Evolutionary conservation across 2,888 invertebrate genomes (phyloP).

Genomic region (Balanococcus diminutus): DNA sequence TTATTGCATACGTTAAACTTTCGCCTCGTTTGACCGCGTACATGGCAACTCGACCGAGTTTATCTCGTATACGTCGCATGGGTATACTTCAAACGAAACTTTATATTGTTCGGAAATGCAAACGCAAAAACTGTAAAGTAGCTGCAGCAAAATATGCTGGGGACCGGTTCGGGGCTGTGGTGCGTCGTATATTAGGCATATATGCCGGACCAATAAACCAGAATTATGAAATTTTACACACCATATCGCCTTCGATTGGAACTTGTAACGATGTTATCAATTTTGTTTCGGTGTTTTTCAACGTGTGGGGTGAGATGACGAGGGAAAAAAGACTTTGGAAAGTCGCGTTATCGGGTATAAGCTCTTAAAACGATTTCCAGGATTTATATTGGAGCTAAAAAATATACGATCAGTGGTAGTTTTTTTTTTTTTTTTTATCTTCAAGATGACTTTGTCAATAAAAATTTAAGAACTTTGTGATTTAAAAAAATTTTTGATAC

Average conservation of each 20-base stretch:
- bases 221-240: conserved; percentile 5
- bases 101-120: conserved; percentile 31
- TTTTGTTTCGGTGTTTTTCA: not conserved
- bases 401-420: no score
- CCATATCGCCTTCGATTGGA: not conserved
- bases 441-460: no score
- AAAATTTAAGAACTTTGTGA: no score
- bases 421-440: no score
- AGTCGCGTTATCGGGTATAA: not conserved
- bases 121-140: not conserved
- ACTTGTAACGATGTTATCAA: not conserved
- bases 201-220: not conserved
- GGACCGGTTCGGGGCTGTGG: not conserved
- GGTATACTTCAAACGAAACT: conserved; percentile 4
- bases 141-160: not conserved
- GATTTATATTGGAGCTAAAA: no score
- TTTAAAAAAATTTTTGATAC: no score
- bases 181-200: not conserved
- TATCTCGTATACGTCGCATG: conserved; percentile 7
- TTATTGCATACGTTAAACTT: conserved; percentile 18
- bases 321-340: not conserved
- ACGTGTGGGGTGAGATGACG: not conserved
- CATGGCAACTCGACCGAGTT: conserved; percentile 17
- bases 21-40: conserved; percentile 24
- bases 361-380: not conserved